Conservation (phyloP, 2,797 vertebrate species). For the Enoplosus armatus region DNA sequence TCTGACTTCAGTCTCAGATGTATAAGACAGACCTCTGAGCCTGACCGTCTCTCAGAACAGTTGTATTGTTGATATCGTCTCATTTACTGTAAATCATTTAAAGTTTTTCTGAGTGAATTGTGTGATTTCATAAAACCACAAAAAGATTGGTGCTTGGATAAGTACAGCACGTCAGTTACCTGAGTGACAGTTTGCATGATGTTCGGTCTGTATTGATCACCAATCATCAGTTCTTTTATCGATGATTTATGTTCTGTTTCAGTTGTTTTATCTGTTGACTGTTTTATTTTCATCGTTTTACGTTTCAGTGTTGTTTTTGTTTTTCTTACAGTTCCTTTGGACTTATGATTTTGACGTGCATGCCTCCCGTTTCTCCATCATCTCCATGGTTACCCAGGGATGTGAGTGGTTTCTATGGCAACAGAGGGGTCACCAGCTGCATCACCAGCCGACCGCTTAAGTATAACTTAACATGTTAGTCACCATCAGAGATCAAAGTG, state of each 20-base stretch:
- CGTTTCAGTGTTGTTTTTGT: slow-evolving; percentile 71
- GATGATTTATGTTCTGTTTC: slow-evolving; percentile 49
- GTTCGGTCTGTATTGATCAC: slow-evolving; percentile 27
- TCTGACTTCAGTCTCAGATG: too few species aligned
- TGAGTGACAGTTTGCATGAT: slow-evolving; percentile 1
- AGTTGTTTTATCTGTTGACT: slow-evolving; percentile 31
- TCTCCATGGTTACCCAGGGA: slow-evolving; percentile 82
- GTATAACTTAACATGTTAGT: not conserved
- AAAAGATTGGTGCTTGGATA: too few species aligned
- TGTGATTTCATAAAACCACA: too few species aligned
- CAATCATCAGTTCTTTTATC: slow-evolving; percentile 42
- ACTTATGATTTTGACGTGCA: slow-evolving; percentile 88
- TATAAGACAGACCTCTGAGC: too few species aligned
- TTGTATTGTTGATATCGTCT: too few species aligned
- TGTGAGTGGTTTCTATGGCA: slow-evolving; percentile 79
- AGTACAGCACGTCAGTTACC: too few species aligned
- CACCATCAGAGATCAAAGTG: not conserved
- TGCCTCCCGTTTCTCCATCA: slow-evolving; percentile 84
- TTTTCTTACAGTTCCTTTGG: slow-evolving; percentile 86
- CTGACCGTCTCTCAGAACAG: too few species aligned
- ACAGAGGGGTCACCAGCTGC: slow-evolving; percentile 53
- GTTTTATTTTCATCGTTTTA: slow-evolving; percentile 61
- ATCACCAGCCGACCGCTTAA: slow-evolving; percentile 30
- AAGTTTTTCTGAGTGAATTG: too few species aligned
- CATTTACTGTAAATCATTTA: too few species aligned